A percentile compares a stretch with the other conserved stretches of the same genome.
phyloP scores from a whole-genome alignment of 2,888 invertebrate genomes.

The Plebejus argus region DNA sequence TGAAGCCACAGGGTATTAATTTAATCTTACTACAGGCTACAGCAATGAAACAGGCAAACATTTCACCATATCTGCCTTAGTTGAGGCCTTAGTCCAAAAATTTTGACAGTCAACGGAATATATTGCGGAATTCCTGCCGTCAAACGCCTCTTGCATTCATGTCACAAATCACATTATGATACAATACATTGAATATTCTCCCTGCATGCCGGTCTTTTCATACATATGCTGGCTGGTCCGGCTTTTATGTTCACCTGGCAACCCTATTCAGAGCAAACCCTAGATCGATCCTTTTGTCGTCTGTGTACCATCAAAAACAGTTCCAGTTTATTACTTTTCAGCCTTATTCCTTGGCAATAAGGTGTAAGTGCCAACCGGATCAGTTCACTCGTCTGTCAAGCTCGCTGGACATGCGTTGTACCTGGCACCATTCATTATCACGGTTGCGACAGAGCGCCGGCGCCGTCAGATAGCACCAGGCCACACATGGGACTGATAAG shows the following conservation, averaged over 20 bases:
- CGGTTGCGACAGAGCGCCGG: neutral
- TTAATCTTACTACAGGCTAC: too few species aligned
- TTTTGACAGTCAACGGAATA: too few species aligned
- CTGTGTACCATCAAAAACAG: neutral
- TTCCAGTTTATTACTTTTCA: neutral
- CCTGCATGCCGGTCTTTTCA: neutral
- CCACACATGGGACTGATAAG: constrained; percentile 5
- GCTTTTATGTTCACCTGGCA: neutral
- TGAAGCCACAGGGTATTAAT: neutral
- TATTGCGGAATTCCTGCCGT: too few species aligned
- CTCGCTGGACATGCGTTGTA: neutral
- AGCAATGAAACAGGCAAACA: too few species aligned
- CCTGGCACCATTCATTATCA: constrained; percentile 32
- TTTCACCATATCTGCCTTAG: too few species aligned
- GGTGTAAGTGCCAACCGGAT: neutral
- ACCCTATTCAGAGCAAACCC: neutral
- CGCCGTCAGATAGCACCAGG: constrained; percentile 6
- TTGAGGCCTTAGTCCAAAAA: too few species aligned
- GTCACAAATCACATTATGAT: neutral
- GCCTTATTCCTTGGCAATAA: neutral
- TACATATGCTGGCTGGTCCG: neutral
- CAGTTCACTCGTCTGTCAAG: neutral
- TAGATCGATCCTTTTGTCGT: neutral
- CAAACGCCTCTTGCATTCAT: neutral
- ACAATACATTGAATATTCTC: neutral